Percentiles rank a stretch among this genome's conserved stretches.
phyloP scores from a whole-genome alignment of 2,113 vertebrate genomes.

The Pachycephala philippinensis region DNA sequence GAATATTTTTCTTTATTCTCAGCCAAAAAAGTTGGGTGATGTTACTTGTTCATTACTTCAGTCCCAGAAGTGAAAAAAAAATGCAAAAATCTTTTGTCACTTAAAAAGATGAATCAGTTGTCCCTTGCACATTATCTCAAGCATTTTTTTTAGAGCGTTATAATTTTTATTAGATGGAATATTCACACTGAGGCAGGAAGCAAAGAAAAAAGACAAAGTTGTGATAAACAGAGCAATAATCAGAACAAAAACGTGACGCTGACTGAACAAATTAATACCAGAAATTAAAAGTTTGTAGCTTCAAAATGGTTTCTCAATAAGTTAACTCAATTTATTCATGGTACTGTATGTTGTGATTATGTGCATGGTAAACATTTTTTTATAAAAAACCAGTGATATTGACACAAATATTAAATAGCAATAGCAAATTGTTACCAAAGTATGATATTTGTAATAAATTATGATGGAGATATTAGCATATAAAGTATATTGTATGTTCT shows the following conservation, averaged over 20 bases:
- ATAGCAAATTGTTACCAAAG: not conserved
- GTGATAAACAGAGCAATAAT: not conserved
- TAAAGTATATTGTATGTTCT: not conserved
- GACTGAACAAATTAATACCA: not conserved
- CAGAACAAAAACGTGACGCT: not conserved
- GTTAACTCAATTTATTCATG: not conserved
- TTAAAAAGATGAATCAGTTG: not conserved
- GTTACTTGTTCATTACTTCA: not conserved
- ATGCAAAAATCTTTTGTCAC: fast-evolving
- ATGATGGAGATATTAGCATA: not conserved
- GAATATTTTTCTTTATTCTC: not conserved
- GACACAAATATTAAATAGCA: not conserved
- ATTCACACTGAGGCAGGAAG: not conserved
- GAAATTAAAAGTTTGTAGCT: not conserved
- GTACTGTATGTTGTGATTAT: not conserved
- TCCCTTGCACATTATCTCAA: not conserved
- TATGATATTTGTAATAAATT: not conserved
- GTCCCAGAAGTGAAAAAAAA: not conserved
- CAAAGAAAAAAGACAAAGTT: not conserved
- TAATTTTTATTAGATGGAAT: not conserved
- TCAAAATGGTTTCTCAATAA: not conserved
- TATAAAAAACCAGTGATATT: not conserved
- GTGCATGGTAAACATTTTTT: not conserved
- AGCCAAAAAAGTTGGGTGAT: not conserved
- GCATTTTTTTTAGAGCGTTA: not conserved